phyloP scores from a whole-genome alignment of 1,140 invertebrate genomes.

The Cherax quadricarinatus region DNA sequence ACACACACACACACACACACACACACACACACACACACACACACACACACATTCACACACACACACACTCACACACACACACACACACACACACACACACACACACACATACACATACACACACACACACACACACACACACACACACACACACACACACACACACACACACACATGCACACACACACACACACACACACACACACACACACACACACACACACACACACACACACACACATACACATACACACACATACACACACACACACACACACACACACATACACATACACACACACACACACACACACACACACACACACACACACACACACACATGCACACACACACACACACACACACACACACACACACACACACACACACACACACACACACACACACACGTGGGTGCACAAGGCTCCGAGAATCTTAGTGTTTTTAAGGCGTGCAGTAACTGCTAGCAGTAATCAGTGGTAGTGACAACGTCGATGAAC shows the following conservation, averaged over 20 bases:
- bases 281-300: conserved; percentile 6
- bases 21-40: not conserved
- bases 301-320: conserved; percentile 33
- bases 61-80: conserved; percentile 10
- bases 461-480: too few relatives aligned
- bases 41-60: conserved; percentile 17
- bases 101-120: conserved; percentile 4
- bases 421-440: too few relatives aligned
- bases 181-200: conserved; percentile 26
- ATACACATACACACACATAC: not conserved
- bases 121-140: conserved; percentile 29
- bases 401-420: conserved; percentile 29
- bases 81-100: conserved; percentile 13
- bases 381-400: conserved; percentile 37
- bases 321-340: not conserved
- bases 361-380: not conserved
- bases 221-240: conserved; percentile 12
- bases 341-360: conserved; percentile 40
- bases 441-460: too few relatives aligned
- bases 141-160: not conserved
- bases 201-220: conserved; percentile 13
- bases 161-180: not conserved
- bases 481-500: too few relatives aligned
- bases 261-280: conserved; percentile 29
- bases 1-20: too few relatives aligned